These are phyloP conservation scores for Crypturellus undulatus DNA, from an alignment of 2,113 vertebrate species.

Conservation along the genomic window DNA sequence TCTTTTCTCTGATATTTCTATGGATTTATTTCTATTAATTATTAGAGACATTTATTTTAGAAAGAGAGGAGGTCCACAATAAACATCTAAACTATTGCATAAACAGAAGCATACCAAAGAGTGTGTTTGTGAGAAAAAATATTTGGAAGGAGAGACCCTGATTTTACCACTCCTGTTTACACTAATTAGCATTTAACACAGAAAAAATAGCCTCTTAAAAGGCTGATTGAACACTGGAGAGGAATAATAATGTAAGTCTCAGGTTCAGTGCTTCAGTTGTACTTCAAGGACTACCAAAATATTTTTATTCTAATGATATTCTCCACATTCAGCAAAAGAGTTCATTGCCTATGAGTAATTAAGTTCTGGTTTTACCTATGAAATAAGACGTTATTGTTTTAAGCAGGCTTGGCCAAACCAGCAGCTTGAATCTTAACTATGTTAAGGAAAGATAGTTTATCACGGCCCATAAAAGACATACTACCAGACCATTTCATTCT, in stretches of 20 bases:
- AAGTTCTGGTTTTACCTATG: constrained; percentile 30
- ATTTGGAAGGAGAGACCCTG: background rate
- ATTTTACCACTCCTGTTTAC: background rate
- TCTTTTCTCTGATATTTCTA: background rate
- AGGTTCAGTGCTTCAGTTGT: background rate
- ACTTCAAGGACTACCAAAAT: background rate
- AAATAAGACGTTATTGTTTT: constrained; percentile 19
- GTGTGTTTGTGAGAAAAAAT: background rate
- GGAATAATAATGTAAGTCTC: background rate
- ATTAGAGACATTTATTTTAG: background rate
- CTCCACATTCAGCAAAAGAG: background rate
- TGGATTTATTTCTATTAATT: background rate
- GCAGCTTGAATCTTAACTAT: constrained; percentile 34
- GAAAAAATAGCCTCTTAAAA: background rate
- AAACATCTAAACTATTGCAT: background rate
- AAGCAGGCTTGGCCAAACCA: constrained; percentile 10
- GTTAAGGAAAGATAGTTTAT: constrained; percentile 28
- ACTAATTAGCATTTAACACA: background rate
- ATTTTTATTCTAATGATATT: background rate
- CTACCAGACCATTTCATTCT: background rate
- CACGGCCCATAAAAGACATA: constrained; percentile 1
- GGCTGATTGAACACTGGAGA: background rate
- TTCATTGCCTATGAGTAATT: background rate
- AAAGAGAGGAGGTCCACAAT: background rate
- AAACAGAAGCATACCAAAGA: background rate